Evolutionary conservation across 2,888 invertebrate species (phyloP), one percentile per base, ranked within the genome.

Genomic region (Leptarthrus brevirostris): DNA sequence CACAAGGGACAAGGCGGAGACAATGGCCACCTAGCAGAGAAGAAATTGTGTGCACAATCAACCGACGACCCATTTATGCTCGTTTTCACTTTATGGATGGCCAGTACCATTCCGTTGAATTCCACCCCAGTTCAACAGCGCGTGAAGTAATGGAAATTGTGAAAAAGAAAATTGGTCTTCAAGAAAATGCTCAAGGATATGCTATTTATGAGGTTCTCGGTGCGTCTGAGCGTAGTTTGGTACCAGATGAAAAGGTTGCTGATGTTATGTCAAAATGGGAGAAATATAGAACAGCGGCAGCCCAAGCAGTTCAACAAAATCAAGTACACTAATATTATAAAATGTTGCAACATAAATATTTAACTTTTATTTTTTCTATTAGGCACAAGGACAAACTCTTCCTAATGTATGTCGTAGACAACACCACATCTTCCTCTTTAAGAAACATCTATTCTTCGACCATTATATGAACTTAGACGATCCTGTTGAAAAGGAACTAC

Each of bases 191-290:
- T 1, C 78, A 79, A 72, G 96, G 96, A 14, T 97, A 96, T 84
- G 94, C 96, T 0, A 89, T 97, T 75, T 97, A 96, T 86, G 97
- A 97, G 84, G 94, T 95, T 53, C 89, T 96, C 78, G 95, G 95
- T 2, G 92, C 90, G 79, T 92, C 93, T 0, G 97, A 97, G 84
- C 88, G 97, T 69, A 94, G 94, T 79, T 87, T 97, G 78, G 88
- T 91, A 56, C 90, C 91, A 6, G 93, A 92, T 81, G 97, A 97
- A 84, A 95, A 96, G 80, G 92, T 96, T 12, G 94, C 96, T 0
- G 97, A 97, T 84, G 96, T 96, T 20, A 93, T 97, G 88, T 95
- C 96, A 3, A 93, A 96, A 81, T 97, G 97, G 97, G 97, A 97
- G 85, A 89, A 94, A 78, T 94, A 94, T 78, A 88, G 94, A 74